Evolutionary conservation across 2,113 vertebrate genomes (phyloP), one percentile per base, ranked within the genome.

Genomic region (Archilochus colubris): DNA sequence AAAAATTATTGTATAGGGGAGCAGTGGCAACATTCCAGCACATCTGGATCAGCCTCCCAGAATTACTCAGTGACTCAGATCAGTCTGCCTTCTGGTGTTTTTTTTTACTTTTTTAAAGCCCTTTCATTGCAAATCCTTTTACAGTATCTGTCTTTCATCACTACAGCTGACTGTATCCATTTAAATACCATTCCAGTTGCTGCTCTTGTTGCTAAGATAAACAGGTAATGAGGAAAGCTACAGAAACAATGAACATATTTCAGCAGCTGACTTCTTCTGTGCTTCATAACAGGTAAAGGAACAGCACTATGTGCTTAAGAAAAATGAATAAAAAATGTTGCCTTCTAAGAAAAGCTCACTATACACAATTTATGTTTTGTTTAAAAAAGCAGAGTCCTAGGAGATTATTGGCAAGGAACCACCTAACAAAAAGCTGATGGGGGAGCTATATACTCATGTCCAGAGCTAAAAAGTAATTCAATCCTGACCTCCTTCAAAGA

Each of bases 361-460:
- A 91, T 68, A 81, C 38, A 88, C 40, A 63, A 89, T 55, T 89
- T 89, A 20, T 31, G 18, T 38, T 90, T 86, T 77, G 31, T 74
- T 90, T 44, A 51, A 84, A 91, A 7, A 79, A 64, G 69, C 3
- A 54, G 68, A 64, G 68, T 40, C 44, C 46, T 67, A 40, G 30
- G 75, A 89, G 64, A 78, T 11, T 19, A 89, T 1, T 12, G 1
- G 38, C 55, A 85, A 68, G 44, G 79, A 96, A 93, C 8, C 50
- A 69, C 12, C 62, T 57, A 87, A 59, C 6, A 76, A 36, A 76
- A 88, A 86, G 88, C 96, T 86, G 91, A 91, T 83, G 91, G 93
- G 85, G 91, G 93, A 95, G 93, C 93, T 95, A 89, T 63, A 40
- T 40, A 80, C 82, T 81, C 79, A 68, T 3, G n/a, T 95, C 63